Evolutionary conservation across 2,888 invertebrate genomes (phyloP), one percentile per base, ranked within the genome.

Genomic region (Andrena haemorrhoa): DNA sequence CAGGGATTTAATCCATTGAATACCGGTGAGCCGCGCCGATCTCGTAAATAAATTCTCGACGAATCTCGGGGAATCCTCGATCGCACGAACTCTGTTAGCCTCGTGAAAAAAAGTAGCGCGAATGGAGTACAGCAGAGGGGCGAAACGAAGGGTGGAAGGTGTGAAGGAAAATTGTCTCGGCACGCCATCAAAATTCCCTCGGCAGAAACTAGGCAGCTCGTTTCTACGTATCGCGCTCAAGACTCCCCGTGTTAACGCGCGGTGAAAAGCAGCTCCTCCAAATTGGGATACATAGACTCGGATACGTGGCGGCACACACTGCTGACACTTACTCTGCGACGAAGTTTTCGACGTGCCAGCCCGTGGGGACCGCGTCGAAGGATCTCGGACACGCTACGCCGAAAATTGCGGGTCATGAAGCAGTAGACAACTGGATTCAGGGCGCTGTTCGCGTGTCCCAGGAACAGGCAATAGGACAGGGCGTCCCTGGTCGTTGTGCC

Each of bases 391-490:
- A 96, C 95, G 0, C 96, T 96, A 56, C 95, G 94, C 72, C 97
- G 95, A 92, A 97, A 97, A 92, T 96, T 96, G 66, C 96, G 95
- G 74, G 97, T 97, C 95, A 97, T 96, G 89, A 96, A 95, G 90
- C 97, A 97, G 93, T 97, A 97, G 12, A 97, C 96, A 66, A 97
- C 95, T 0, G 97, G 97, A 94, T 97, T 97, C 89, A 97, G 95
- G 5, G 97, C 97, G 2, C 97, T 97, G 93, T 97, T 97, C 0
- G 96, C 95, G 92, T 97, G 97, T 61, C 97, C 97, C 93, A 97
- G 93, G 2, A 97, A 94, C 41, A 97, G 94, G 8, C 96, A 95
- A 91, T 97, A 97, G 0, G 96, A 96, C 72, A 95, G 89, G 31
- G 95, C 92, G n/a, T 94, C 87, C 0, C 94, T 93, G 31, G 95